Percentiles rank a stretch among this genome's conserved stretches.
Evolutionary conservation across 2,113 vertebrate species (phyloP).

Genomic region (Excalfactoria chinensis): DNA sequence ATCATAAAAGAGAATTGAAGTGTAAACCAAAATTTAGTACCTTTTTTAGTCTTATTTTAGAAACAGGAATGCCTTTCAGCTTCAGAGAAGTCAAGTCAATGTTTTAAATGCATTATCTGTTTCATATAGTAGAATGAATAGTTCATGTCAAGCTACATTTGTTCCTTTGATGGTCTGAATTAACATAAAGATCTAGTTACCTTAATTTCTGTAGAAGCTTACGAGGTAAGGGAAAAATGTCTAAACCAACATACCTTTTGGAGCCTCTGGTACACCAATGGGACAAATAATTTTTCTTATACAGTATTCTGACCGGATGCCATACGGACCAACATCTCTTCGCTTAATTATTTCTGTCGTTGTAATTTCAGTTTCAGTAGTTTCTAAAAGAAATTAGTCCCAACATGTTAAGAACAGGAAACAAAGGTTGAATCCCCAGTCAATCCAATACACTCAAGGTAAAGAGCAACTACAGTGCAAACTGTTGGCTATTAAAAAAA

Average conservation of each 20-base stretch:
- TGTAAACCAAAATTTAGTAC: background rate
- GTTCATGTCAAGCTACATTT: background rate
- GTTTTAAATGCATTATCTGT: background rate
- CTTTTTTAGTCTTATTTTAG: background rate
- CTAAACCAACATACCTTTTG: slow-evolving; percentile 85
- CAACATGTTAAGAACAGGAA: background rate
- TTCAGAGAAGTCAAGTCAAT: background rate
- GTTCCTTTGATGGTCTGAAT: background rate
- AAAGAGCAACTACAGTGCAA: background rate
- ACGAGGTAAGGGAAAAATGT: background rate
- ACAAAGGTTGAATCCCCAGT: background rate
- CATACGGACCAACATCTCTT: slow-evolving; percentile 94
- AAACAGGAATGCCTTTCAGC: background rate
- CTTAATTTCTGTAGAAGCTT: background rate
- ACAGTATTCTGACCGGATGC: slow-evolving; percentile 97
- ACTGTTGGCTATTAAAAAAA: background rate
- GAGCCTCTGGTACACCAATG: slow-evolving; percentile 95
- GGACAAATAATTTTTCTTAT: slow-evolving; percentile 99
- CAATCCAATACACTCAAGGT: background rate
- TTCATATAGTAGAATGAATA: background rate
- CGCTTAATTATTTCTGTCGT: slow-evolving; percentile 99
- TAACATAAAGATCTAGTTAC: background rate
- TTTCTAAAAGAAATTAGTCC: slow-evolving; percentile 85
- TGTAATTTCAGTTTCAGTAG: slow-evolving; percentile 96
- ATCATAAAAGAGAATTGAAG: background rate